Percentiles rank a stretch among this genome's conserved stretches.
phyloP scores from a whole-genome alignment of 2,888 invertebrate species.

The Unio delphinus region DNA sequence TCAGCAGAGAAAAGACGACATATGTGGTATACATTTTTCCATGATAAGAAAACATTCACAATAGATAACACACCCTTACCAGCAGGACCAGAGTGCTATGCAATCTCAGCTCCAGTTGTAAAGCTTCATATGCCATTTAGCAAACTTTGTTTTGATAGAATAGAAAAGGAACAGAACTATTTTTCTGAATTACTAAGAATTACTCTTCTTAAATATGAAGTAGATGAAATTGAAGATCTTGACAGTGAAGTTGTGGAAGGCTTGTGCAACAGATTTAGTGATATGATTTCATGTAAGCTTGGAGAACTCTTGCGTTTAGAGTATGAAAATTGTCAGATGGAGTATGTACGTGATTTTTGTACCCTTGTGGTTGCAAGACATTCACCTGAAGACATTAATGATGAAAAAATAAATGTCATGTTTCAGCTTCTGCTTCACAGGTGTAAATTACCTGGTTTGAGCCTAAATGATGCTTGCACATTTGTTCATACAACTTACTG shows the following conservation, averaged over 20 bases:
- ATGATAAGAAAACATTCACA: conserved; percentile 6
- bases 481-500: conserved; percentile 15
- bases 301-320: too few species aligned
- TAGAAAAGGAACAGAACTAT: conserved; percentile 27
- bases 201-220: conserved; percentile 21
- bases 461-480: not conserved
- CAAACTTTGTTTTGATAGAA: conserved; percentile 12
- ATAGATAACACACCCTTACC: conserved; percentile 19
- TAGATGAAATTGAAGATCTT: conserved; percentile 27
- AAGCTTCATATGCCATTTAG: conserved; percentile 34
- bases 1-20: conserved; percentile 3
- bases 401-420: not conserved
- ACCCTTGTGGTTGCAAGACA: conserved; percentile 7
- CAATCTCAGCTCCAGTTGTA: conserved; percentile 15
- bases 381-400: not conserved
- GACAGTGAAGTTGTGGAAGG: conserved; percentile 20
- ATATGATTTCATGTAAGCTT: too few species aligned
- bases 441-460: too few species aligned
- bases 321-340: conserved; percentile 9
- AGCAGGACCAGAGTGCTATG: conserved; percentile 38
- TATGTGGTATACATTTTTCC: conserved; percentile 13
- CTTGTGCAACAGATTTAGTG: too few species aligned
- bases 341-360: conserved; percentile 29
- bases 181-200: conserved; percentile 22
- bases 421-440: conserved; percentile 4